Percentiles rank a stretch among this genome's conserved stretches.
Conservation (phyloP, 2,888 invertebrate genomes). For the Disparrhopalites patrizii region DNA sequence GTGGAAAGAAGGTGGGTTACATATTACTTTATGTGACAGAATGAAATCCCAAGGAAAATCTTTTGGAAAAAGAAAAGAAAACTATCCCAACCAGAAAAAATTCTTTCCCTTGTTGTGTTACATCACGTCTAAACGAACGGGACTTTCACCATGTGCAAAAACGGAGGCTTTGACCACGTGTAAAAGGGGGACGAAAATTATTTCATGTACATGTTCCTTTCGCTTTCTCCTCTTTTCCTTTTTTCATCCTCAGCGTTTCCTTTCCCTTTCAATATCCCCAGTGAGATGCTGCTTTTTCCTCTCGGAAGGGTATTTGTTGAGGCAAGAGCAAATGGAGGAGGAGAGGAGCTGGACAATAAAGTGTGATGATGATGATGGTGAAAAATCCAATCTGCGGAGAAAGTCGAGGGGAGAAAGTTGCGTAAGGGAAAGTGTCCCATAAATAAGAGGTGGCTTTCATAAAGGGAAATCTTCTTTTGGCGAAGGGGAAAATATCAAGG, state of each 20-base stretch:
- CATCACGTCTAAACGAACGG: too few relatives aligned
- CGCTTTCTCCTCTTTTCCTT: too few relatives aligned
- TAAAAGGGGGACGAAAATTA: constrained; percentile 6
- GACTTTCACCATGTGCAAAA: neutral
- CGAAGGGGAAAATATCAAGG: neutral
- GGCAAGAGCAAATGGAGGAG: constrained; percentile 28
- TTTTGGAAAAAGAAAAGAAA: too few relatives aligned
- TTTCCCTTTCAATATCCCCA: neutral
- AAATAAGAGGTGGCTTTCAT: constrained; percentile 36
- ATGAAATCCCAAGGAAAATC: too few relatives aligned
- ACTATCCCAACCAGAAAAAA: too few relatives aligned
- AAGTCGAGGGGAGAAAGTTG: constrained; percentile 20
- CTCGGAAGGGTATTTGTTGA: too few relatives aligned
- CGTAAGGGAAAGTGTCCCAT: constrained; percentile 32
- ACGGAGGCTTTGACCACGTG: neutral
- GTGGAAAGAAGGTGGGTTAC: neutral
- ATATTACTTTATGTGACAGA: too few relatives aligned
- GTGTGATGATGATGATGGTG: constrained; percentile 35
- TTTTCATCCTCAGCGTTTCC: too few relatives aligned
- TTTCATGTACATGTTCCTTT: constrained; percentile 12
- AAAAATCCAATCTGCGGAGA: constrained; percentile 36
- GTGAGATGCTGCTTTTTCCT: neutral
- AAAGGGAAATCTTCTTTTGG: constrained; percentile 23
- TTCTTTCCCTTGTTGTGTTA: too few relatives aligned
- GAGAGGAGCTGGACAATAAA: constrained; percentile 36